These are phyloP conservation scores for Saturnia pavonia DNA, from an alignment of 2,888 invertebrate genomes.

Conservation along the genomic window DNA sequence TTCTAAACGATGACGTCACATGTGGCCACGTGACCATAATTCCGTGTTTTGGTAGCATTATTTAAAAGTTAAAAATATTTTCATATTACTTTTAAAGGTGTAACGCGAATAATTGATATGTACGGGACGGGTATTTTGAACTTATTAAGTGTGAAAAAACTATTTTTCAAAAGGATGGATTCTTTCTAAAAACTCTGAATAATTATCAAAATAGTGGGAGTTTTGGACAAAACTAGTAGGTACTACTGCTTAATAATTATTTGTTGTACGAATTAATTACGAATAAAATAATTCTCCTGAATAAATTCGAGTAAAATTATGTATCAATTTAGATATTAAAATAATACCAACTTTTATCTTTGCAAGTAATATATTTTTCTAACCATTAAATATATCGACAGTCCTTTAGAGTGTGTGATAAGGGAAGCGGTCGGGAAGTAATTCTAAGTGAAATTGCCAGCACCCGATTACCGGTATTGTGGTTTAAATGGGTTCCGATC, in stretches of 20 bases:
- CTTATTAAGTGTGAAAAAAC: too few species aligned
- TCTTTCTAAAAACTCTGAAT: too few species aligned
- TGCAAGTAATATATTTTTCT: not conserved
- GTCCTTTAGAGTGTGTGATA: conserved; percentile 32
- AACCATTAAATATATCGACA: conserved; percentile 25
- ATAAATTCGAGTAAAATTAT: not conserved
- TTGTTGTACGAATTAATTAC: not conserved
- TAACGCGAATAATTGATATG: too few species aligned
- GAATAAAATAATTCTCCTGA: not conserved
- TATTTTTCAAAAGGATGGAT: too few species aligned
- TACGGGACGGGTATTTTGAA: too few species aligned
- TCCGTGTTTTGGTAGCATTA: too few species aligned
- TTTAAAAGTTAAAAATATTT: too few species aligned
- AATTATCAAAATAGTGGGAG: too few species aligned
- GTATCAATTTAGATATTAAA: not conserved
- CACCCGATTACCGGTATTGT: conserved; percentile 62
- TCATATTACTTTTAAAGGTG: too few species aligned
- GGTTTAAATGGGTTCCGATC: conserved; percentile 59
- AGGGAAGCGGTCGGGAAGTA: conserved; percentile 43
- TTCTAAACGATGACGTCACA: too few species aligned
- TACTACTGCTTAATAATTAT: not conserved
- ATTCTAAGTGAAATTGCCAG: conserved; percentile 48
- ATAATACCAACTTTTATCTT: not conserved
- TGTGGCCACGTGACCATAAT: too few species aligned
- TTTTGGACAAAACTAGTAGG: not conserved